Evolutionary conservation across 2,797 vertebrate species (phyloP), one percentile per base, ranked within the genome.

Genomic region (Cirrhinus molitorella): DNA sequence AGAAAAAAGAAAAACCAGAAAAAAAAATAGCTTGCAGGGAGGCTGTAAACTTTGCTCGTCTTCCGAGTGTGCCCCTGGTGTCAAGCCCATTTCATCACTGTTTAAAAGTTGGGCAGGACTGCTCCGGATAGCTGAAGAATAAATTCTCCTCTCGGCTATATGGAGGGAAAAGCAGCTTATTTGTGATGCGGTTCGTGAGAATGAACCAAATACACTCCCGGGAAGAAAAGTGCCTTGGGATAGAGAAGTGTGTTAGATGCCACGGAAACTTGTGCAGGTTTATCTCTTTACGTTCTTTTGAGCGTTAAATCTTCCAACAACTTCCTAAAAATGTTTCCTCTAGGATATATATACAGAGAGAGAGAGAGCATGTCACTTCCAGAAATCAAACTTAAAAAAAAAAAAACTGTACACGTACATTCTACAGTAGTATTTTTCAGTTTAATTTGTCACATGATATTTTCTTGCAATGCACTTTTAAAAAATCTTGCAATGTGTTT

Each of bases 41-140:
- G 84, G 91, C 68, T 86, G 85, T 90, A 80, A 89, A 91, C 88
- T 89, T 89, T 89, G 73, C 88, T 87, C 87, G 87, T 93, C 88
- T 86, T 88, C 83, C 86, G 86, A 55, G 84, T 85, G 79, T 89
- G 91, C 83, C 88, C 78, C 85, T 85, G 55, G 78, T 89, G 91
- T 92, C 84, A 89, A 89, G 89, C 88, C 85, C 76, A 92, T 92
- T 92, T 91, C 85, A 91, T 92, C 88, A 86, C 67, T 86, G 77
- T 79, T 86, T 73, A 80, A 90, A 83, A 83, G 86, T 83, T 88
- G 67, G 77, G 79, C 67, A 89, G 81, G 84, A 83, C 47, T 51
- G 68, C 78, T 87, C 87, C 84, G 80, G 71, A 49, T 72, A 83
- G 67, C 57, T 53, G 43, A 79, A 86, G 68, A 90, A 91, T 88